A percentile compares a stretch with the other conserved stretches of the same genome.
These are phyloP conservation scores for Cheilinus undulatus DNA, from an alignment of 2,113 vertebrate genomes.

Conservation along the genomic window DNA sequence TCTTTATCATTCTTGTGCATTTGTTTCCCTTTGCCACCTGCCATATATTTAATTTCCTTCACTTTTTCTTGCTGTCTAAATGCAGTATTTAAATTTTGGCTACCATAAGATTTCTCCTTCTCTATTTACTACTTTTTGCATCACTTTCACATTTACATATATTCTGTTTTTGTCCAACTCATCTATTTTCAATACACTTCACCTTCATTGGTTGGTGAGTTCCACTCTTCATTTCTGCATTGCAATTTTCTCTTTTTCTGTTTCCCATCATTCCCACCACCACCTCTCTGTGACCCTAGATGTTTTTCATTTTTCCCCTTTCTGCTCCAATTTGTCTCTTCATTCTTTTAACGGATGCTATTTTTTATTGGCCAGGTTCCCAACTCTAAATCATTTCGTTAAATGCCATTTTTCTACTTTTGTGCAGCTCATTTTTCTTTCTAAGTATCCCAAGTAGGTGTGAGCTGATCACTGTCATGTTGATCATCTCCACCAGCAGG, in stretches of 20 bases:
- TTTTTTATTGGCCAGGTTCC: slow-evolving; percentile 4
- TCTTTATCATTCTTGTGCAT: background rate
- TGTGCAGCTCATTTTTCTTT: background rate
- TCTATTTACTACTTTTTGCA: slow-evolving; percentile 38
- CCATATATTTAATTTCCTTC: slow-evolving; percentile 11
- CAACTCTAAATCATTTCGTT: background rate
- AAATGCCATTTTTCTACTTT: slow-evolving; percentile 4
- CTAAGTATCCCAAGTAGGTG: background rate
- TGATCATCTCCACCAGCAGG: background rate
- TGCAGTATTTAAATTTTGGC: slow-evolving; percentile 10
- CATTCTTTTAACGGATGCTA: slow-evolving; percentile 20
- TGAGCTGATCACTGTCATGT: background rate
- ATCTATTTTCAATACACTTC: slow-evolving; percentile 45
- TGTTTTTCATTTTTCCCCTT: slow-evolving; percentile 63
- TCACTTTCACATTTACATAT: slow-evolving; percentile 27
- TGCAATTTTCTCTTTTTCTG: slow-evolving; percentile 53
- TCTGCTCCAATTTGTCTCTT: slow-evolving; percentile 57
- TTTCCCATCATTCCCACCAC: slow-evolving; percentile 44
- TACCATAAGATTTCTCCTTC: background rate
- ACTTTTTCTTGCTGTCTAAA: background rate
- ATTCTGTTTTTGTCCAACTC: slow-evolving; percentile 30
- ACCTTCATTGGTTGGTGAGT: slow-evolving; percentile 35
- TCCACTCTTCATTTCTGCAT: slow-evolving; percentile 55
- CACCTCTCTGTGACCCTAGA: slow-evolving; percentile 49
- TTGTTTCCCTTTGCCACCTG: slow-evolving; percentile 35